Base-by-base conservation (phyloP, 2,888 invertebrate genomes). In the Acleris literana region DNA sequence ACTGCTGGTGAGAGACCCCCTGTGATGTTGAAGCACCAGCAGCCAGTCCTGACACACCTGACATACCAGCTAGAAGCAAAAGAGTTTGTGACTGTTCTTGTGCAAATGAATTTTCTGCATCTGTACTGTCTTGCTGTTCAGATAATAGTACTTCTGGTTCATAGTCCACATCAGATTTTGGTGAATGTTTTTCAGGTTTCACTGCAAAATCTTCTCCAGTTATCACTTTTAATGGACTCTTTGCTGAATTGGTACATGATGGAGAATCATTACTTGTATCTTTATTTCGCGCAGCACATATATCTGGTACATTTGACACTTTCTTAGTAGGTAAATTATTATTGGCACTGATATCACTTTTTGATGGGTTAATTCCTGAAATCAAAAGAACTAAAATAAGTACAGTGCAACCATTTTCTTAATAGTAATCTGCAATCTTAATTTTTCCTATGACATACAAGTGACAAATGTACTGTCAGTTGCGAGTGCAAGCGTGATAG, bases 111-210 rank as follows among this genome's bases (percentile, higher is more conserved):
- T 79, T 83, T 11, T 91, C 91, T 5, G 86, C 80, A 58, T 92
- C 90, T 6, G 77, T 80, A 54, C 84, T 84, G 71, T 89, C 90
- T 70, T 90, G 88, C 13, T 92, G 91, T 73, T 93, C 93, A 1
- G 93, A 92, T 55, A 92, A 70, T 61, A 93, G 79, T 16, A 93
- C 83, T 76, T 93, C 93, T 20, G 93, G 93, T 71, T 93, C 93
- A 78, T 92, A 90, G 20, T 92, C 92, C 46, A 84, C 72, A 67
- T 93, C 93, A 16, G 89, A 86, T 78, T 91, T 89, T 0, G 93
- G 93, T 2, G 93, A 93, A 17, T 86, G 85, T 70, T 86, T 88
- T 74, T 93, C 93, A 25, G 88, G 82, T 76, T 93, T 93, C 1
- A 93, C 85, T 46, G 78, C 64, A 13, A 81, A 69, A 17, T 92